Conservation (phyloP, 2,113 vertebrate genomes). For the Leiothrix lutea region DNA sequence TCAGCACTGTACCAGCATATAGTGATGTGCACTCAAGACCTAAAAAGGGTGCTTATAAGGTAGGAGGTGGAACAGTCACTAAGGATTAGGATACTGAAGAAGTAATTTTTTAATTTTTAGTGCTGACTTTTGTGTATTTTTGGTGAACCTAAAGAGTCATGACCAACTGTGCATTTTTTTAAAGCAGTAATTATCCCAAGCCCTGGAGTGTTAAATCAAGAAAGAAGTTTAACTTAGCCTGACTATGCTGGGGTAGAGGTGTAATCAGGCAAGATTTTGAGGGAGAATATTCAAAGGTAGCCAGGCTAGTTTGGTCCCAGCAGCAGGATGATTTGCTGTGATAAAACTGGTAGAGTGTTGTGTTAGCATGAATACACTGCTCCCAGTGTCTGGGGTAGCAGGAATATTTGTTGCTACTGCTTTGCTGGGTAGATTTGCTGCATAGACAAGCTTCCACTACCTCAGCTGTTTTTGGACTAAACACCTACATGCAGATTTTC, state of each 20-base stretch:
- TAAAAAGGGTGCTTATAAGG: not conserved
- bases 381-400: not conserved
- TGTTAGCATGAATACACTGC: accelerated
- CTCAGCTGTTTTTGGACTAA: not conserved
- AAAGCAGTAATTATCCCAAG: not conserved
- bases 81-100: not conserved
- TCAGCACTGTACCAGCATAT: not conserved
- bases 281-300: not conserved
- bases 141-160: not conserved
- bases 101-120: not conserved
- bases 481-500: not conserved
- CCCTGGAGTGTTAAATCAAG: not conserved
- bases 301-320: not conserved
- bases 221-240: not conserved
- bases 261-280: not conserved
- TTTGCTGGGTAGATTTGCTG: not conserved
- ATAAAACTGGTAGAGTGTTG: not conserved
- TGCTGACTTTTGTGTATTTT: not conserved
- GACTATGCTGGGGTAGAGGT: not conserved
- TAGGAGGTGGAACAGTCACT: not conserved
- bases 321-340: not conserved
- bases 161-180: accelerated
- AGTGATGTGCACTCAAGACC: not conserved
- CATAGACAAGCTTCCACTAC: not conserved
- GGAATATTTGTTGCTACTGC: not conserved